These are phyloP conservation scores for Micronycteris hirsuta DNA, from an alignment of 2,113 vertebrate species.

Conservation along the genomic window DNA sequence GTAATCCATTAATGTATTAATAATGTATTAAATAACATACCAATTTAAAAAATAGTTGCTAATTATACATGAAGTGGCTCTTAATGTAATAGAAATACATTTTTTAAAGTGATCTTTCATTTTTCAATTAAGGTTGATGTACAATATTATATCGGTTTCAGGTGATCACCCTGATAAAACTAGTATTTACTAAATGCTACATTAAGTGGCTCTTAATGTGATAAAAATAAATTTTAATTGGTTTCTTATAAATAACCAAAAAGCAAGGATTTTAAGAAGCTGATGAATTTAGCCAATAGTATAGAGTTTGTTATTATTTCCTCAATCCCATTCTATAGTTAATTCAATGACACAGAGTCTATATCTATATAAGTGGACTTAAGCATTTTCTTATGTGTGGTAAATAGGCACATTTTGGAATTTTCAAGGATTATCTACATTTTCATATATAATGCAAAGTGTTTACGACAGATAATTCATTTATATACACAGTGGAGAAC, in stretches of 20 bases:
- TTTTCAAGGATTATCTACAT: not conserved
- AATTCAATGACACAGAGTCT: not conserved
- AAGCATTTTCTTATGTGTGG: not conserved
- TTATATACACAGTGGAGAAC: not conserved
- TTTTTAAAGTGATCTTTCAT: not conserved
- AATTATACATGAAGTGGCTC: not conserved
- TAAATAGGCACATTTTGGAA: not conserved
- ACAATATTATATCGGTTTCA: not conserved
- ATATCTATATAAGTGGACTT: not conserved
- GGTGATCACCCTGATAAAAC: not conserved
- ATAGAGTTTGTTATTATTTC: not conserved
- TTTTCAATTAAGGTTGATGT: not conserved
- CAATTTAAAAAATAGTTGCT: not conserved
- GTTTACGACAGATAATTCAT: not conserved
- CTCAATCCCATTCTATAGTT: not conserved
- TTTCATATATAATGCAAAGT: not conserved
- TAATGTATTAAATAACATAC: not conserved
- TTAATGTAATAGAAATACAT: not conserved
- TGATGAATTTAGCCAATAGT: not conserved
- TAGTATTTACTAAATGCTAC: not conserved
- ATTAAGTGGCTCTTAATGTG: not conserved
- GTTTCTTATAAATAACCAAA: not conserved
- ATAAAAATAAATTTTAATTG: not conserved
- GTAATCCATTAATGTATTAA: not conserved
- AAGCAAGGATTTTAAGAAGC: not conserved